A percentile compares a stretch with the other conserved stretches of the same genome.
phyloP scores from a whole-genome alignment of 2,797 vertebrate genomes.

The Labeo calbasu region DNA sequence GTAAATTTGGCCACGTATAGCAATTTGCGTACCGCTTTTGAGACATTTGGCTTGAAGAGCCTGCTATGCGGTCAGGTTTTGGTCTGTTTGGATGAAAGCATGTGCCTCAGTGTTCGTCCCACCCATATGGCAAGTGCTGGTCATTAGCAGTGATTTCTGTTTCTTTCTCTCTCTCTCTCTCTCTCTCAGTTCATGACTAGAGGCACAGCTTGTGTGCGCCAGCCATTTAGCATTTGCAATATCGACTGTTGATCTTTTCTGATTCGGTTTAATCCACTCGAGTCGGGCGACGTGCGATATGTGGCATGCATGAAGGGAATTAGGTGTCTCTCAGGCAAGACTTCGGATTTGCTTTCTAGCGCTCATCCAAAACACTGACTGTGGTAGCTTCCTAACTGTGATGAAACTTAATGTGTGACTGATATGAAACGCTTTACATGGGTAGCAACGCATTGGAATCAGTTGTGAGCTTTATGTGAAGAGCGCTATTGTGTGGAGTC shows the following conservation, averaged over 20 bases:
- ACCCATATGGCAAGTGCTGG: conserved; percentile 12
- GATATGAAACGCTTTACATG: neutral
- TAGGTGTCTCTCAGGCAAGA: neutral
- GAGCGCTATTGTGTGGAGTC: no score
- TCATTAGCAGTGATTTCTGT: conserved; percentile 36
- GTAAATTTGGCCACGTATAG: neutral
- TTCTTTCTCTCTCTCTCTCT: conserved; percentile 2
- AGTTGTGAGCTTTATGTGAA: neutral
- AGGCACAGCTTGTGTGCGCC: neutral
- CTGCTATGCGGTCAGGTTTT: neutral
- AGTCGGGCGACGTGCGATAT: neutral
- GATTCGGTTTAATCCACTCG: conserved; percentile 50
- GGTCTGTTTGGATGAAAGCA: conserved; percentile 23
- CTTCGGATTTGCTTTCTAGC: neutral
- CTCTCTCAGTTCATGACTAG: neutral
- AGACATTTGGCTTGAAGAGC: conserved; percentile 30
- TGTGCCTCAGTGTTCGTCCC: conserved; percentile 3
- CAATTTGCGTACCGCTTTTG: neutral
- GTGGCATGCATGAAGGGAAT: conserved; percentile 17
- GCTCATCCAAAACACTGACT: neutral
- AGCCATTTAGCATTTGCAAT: conserved; percentile 34
- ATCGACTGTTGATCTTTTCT: conserved; percentile 54
- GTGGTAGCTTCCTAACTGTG: neutral
- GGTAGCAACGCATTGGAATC: neutral
- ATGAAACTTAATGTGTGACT: neutral